Percentiles rank a stretch among this genome's conserved stretches.
These are phyloP conservation scores for Motacilla alba DNA, from an alignment of 2,113 vertebrate species.

Conservation along the genomic window DNA sequence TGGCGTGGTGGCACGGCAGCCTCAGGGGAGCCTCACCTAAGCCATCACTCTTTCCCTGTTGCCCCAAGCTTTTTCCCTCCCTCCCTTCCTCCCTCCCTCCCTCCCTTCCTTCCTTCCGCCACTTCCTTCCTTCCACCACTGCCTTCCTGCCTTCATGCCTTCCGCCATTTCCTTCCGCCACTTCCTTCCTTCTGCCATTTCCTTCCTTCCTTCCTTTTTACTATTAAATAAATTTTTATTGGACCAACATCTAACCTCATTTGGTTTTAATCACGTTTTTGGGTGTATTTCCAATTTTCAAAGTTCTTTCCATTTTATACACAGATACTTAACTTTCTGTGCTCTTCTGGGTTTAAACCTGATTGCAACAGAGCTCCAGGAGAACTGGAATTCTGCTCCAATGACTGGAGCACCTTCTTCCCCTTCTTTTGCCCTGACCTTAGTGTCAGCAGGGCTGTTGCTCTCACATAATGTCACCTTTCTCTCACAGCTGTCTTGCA, in stretches of 20 bases:
- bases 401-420: neutral
- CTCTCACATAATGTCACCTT: neutral
- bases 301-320: neutral
- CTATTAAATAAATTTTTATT: too few species aligned
- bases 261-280: neutral
- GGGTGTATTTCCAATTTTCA: neutral
- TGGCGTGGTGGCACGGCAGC: too few species aligned
- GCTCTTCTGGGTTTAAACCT: neutral
- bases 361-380: neutral
- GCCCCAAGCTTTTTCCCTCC: too few species aligned
- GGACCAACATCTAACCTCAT: neutral
- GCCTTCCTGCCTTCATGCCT: too few species aligned
- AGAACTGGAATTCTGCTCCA: neutral
- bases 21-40: too few species aligned
- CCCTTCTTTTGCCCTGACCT: neutral
- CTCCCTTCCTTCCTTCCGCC: too few species aligned
- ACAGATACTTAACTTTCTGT: neutral
- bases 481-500: neutral
- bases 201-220: too few species aligned
- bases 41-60: too few species aligned
- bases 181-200: too few species aligned
- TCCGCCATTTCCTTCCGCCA: too few species aligned
- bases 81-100: too few species aligned
- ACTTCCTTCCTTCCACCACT: too few species aligned
- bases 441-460: neutral